Conservation (phyloP, 1,140 invertebrate genomes). For the Solenopsis fugax region DNA sequence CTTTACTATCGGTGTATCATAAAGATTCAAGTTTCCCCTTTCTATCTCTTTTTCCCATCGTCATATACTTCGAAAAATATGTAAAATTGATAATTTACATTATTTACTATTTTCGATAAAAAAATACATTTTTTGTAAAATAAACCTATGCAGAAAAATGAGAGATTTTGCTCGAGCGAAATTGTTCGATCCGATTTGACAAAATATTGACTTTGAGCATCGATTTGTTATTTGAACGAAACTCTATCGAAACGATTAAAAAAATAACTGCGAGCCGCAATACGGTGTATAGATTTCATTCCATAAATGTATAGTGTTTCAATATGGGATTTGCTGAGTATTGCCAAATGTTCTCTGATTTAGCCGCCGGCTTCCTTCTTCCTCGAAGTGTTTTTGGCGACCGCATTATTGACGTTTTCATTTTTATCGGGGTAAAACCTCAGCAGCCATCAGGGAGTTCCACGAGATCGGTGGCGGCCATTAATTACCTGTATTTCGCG, state of each 20-base stretch:
- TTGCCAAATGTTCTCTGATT: not conserved
- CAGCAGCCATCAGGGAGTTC: not conserved
- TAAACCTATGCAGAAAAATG: not conserved
- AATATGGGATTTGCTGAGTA: not conserved
- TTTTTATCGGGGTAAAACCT: constrained; percentile 32
- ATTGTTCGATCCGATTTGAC: not conserved
- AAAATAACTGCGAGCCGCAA: not conserved
- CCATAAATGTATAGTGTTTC: not conserved
- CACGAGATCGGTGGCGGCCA: not conserved
- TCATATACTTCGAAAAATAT: not conserved
- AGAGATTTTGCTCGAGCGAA: not conserved
- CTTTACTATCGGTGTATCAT: not conserved
- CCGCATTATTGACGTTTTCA: constrained; percentile 49
- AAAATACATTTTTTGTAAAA: not conserved
- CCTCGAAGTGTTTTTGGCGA: not conserved
- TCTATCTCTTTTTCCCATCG: not conserved
- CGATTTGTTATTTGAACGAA: not conserved
- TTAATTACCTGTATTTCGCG: constrained; percentile 34
- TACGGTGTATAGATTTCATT: not conserved
- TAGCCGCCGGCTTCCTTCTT: not conserved
- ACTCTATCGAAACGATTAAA: not conserved
- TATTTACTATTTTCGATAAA: not conserved
- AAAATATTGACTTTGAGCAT: not conserved
- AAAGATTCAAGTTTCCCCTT: not conserved
- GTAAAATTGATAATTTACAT: not conserved